A percentile compares a stretch with the other conserved stretches of the same genome.
These are phyloP conservation scores for Pogona vitticeps DNA, from an alignment of 2,113 vertebrate genomes.

Conservation along the genomic window DNA sequence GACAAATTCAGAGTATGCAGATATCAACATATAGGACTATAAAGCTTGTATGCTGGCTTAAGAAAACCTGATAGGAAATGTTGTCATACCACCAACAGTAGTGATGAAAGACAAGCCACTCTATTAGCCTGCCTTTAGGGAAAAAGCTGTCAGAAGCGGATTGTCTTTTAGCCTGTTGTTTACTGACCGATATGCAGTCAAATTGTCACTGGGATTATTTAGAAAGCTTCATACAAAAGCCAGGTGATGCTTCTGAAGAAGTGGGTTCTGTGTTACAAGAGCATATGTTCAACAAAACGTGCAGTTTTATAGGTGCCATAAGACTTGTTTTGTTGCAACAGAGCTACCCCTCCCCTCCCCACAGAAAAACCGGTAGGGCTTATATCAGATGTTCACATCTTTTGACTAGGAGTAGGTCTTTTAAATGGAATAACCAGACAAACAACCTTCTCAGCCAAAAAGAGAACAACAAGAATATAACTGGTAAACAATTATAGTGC, in stretches of 20 bases:
- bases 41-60: not conserved
- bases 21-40: not conserved
- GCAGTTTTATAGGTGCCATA: not conserved
- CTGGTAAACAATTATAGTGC: not conserved
- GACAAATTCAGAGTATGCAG: not conserved
- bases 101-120: not conserved
- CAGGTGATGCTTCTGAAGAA: not conserved
- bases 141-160: not conserved
- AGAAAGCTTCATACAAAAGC: not conserved
- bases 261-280: not conserved
- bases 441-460: not conserved
- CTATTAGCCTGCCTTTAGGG: not conserved
- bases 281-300: not conserved
- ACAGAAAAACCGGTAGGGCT: not conserved
- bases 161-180: slow-evolving; percentile 1
- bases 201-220: not conserved
- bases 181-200: not conserved
- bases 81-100: not conserved
- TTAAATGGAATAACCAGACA: not conserved
- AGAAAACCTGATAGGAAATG: not conserved
- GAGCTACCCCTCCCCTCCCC: not conserved
- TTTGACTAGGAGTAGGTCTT: not conserved
- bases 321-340: not conserved
- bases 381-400: not conserved
- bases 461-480: not conserved